Percentiles rank a stretch among this genome's conserved stretches.
These are phyloP conservation scores for Riptortus pedestris DNA, from an alignment of 1,140 invertebrate genomes.

Conservation along the genomic window DNA sequence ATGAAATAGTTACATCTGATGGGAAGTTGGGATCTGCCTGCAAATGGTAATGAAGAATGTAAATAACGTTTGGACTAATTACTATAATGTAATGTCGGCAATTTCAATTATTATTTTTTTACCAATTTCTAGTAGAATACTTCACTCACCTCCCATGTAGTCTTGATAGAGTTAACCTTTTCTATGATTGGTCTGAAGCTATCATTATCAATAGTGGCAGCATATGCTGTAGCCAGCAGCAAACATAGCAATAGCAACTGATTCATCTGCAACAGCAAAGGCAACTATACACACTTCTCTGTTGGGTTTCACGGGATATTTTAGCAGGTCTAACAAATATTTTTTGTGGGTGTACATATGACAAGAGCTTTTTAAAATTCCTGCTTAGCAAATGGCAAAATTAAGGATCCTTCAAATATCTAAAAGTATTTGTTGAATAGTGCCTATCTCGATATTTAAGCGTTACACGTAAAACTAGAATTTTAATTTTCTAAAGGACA, in stretches of 20 bases:
- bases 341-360: no score
- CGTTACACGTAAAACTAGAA: no score
- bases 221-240: not conserved
- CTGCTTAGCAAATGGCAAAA: no score
- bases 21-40: slow-evolving; percentile 60
- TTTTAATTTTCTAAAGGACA: no score
- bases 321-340: no score
- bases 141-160: slow-evolving; percentile 52
- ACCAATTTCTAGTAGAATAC: no score
- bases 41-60: slow-evolving; percentile 28
- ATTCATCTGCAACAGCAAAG: not conserved
- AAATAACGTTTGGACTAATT: not conserved
- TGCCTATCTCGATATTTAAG: no score
- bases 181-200: slow-evolving; percentile 41
- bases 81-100: not conserved
- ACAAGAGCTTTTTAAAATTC: no score
- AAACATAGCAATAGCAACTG: not conserved
- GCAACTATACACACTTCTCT: not conserved
- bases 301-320: no score
- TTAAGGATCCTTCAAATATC: no score
- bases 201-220: not conserved
- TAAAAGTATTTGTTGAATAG: no score
- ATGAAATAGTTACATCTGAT: slow-evolving; percentile 41
- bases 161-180: slow-evolving; percentile 49
- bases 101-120: not conserved